A percentile compares a stretch with the other conserved stretches of the same genome.
Evolutionary conservation across 2,888 invertebrate genomes (phyloP).

Genomic region (Falcaria lacertinaria): DNA sequence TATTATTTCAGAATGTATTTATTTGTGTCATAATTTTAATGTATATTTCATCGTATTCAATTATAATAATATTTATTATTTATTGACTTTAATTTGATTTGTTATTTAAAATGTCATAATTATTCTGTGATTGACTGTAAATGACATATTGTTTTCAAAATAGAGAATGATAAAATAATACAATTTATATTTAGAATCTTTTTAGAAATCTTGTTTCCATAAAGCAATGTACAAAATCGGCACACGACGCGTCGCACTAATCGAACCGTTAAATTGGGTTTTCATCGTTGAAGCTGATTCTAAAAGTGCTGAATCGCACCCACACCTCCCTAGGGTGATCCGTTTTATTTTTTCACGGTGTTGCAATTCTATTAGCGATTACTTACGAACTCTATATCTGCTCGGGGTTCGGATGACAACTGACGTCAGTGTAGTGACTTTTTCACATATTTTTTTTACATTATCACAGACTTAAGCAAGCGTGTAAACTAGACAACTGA

Average conservation of each 20-base stretch:
- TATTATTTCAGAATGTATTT: too few species aligned
- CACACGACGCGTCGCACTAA: constrained; percentile 42
- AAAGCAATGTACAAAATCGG: constrained; percentile 35
- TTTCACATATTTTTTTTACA: constrained; percentile 29
- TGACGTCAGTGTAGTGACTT: constrained; percentile 36
- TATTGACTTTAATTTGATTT: too few species aligned
- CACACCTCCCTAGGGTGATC: constrained; percentile 37
- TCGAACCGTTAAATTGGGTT: constrained; percentile 77
- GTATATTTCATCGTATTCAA: too few species aligned
- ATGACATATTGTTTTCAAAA: too few species aligned
- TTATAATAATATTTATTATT: too few species aligned
- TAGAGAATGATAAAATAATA: too few species aligned
- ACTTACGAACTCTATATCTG: constrained; percentile 26
- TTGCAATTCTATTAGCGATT: constrained; percentile 57
- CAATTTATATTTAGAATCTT: too few species aligned
- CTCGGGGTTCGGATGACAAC: constrained; percentile 38
- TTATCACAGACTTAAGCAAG: constrained; percentile 38
- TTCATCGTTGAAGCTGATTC: constrained; percentile 68
- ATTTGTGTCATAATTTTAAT: too few species aligned
- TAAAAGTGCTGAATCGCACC: constrained; percentile 68
- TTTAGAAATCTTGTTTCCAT: too few species aligned
- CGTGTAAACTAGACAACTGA: too few species aligned
- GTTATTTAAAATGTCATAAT: too few species aligned
- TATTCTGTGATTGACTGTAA: too few species aligned
- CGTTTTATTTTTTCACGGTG: constrained; percentile 57